Conservation (phyloP, 1,140 invertebrate genomes). For the Neotoxoptera formosana region DNA sequence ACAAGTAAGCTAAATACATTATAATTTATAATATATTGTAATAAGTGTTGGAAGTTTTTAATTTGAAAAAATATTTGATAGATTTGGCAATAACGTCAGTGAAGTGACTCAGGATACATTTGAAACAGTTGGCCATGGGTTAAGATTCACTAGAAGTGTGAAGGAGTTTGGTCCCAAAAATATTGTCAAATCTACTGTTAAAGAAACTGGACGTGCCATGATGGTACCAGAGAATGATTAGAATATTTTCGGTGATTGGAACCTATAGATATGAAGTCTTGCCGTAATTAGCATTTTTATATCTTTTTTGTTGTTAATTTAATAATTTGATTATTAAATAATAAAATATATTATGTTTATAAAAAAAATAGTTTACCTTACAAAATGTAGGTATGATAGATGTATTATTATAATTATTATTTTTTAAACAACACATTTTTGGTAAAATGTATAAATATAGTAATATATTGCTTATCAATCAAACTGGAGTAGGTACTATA, state of each 20-base stretch:
- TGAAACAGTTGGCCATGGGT: constrained; percentile 72
- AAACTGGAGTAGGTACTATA: neutral
- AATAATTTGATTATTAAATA: neutral
- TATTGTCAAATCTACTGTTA: constrained; percentile 71
- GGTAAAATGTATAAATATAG: neutral
- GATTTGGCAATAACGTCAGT: constrained; percentile 72
- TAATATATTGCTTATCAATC: neutral
- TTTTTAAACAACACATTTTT: neutral
- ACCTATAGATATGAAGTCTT: neutral
- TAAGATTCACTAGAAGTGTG: constrained; percentile 69
- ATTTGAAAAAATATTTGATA: constrained; percentile 61
- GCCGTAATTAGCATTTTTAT: neutral
- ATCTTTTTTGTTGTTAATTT: neutral
- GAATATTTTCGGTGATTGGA: neutral
- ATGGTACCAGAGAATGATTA: constrained; percentile 45
- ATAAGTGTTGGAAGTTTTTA: neutral
- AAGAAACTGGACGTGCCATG: constrained; percentile 67
- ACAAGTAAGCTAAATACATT: constrained; percentile 68
- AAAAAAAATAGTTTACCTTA: neutral
- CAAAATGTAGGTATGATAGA: neutral
- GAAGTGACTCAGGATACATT: constrained; percentile 69
- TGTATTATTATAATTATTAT: neutral
- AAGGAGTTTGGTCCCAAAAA: constrained; percentile 71
- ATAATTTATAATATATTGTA: constrained; percentile 24
- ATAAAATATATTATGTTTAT: neutral